These are phyloP conservation scores for Erebia palarica DNA, from an alignment of 2,888 invertebrate species.

Conservation along the genomic window DNA sequence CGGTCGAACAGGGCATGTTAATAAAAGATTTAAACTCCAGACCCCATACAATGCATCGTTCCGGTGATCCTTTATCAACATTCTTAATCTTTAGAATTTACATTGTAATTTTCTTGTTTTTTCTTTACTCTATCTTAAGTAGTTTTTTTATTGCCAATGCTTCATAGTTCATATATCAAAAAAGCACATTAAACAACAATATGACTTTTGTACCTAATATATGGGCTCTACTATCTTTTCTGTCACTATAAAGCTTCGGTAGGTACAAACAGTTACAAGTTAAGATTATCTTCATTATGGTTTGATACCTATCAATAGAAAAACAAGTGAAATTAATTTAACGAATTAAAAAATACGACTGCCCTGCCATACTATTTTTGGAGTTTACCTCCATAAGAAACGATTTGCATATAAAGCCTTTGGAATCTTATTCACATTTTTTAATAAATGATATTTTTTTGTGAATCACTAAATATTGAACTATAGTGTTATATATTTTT, in stretches of 20 bases:
- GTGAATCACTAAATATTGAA: too few species aligned
- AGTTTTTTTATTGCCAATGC: conserved; percentile 8
- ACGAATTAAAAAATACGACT: too few species aligned
- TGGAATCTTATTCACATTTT: too few species aligned
- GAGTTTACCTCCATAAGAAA: too few species aligned
- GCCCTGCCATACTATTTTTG: too few species aligned
- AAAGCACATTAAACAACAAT: conserved; percentile 14
- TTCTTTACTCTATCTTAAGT: not conserved
- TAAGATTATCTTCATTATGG: conserved; percentile 4
- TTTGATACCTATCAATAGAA: not conserved
- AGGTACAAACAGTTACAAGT: not conserved
- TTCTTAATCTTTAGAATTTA: conserved; percentile 29
- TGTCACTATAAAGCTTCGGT: not conserved
- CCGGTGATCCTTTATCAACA: conserved; percentile 32
- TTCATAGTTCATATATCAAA: conserved; percentile 13
- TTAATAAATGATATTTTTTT: too few species aligned
- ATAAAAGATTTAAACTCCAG: conserved; percentile 23
- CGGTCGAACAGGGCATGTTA: conserved; percentile 26
- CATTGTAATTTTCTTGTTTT: conserved; percentile 22
- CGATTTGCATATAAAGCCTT: too few species aligned
- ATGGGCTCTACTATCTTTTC: conserved; percentile 1
- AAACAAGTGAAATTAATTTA: too few species aligned
- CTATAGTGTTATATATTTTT: too few species aligned
- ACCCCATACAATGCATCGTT: conserved; percentile 16
- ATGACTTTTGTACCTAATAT: conserved; percentile 15